phyloP scores from a whole-genome alignment of 2,797 vertebrate genomes.

The Heliangelus exortis region DNA sequence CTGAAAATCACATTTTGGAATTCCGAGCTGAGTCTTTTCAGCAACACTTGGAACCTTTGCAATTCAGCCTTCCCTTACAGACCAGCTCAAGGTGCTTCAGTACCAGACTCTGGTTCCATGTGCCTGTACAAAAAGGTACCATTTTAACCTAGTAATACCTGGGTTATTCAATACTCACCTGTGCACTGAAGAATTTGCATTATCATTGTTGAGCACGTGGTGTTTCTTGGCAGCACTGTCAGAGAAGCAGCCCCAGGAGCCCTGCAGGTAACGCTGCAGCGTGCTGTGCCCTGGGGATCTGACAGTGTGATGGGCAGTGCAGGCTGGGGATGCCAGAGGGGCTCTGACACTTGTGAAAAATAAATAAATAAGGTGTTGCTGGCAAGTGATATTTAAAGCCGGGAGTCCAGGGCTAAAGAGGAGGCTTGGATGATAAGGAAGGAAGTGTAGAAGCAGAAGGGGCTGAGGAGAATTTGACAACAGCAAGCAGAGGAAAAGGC shows the following conservation, averaged over 20 bases:
- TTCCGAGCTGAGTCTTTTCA: not conserved
- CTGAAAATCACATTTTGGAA: not conserved
- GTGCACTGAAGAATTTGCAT: not conserved
- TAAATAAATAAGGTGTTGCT: not conserved
- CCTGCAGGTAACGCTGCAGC: accelerated
- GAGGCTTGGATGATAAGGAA: not conserved
- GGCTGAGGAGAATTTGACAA: not conserved
- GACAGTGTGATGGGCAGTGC: not conserved
- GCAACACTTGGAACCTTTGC: not conserved
- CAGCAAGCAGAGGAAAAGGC: not conserved
- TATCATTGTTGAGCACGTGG: not conserved
- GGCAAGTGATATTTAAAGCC: not conserved
- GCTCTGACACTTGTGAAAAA: not conserved
- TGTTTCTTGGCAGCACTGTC: accelerated
- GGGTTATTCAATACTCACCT: not conserved
- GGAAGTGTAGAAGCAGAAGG: not conserved
- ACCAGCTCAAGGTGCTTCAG: not conserved
- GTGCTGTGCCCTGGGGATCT: not conserved
- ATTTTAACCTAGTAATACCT: not conserved
- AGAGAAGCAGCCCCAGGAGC: not conserved
- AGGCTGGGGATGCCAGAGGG: not conserved
- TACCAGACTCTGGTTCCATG: not conserved
- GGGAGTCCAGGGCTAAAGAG: not conserved
- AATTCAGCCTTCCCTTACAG: not conserved
- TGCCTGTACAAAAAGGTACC: not conserved